Evolutionary conservation across 2,113 vertebrate genomes (phyloP).

Genomic region (Crotalus viridis): DNA sequence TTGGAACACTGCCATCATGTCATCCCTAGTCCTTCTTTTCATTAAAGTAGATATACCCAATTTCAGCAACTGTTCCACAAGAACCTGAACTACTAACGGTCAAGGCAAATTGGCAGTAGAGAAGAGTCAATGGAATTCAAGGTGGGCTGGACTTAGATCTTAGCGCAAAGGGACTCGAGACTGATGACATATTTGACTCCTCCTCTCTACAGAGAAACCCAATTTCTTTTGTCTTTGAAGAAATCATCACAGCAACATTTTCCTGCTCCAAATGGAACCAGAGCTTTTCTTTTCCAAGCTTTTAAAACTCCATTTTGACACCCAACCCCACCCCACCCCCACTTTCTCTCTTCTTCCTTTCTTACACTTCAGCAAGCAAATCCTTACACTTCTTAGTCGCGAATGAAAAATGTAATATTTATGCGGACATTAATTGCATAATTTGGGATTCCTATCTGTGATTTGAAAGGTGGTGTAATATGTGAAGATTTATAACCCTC

Average conservation of each 20-base stretch:
- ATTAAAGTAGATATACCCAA: too few species aligned
- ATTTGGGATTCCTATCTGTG: constrained; percentile 59
- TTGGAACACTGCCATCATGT: too few species aligned
- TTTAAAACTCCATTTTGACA: neutral
- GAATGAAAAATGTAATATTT: constrained; percentile 76
- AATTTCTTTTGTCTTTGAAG: too few species aligned
- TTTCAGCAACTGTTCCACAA: too few species aligned
- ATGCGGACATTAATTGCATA: constrained; percentile 71
- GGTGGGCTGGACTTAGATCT: too few species aligned
- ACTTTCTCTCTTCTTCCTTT: neutral
- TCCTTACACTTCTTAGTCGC: constrained; percentile 55
- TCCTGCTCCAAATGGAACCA: neutral
- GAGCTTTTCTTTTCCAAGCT: neutral
- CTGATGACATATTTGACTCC: too few species aligned
- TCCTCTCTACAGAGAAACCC: too few species aligned
- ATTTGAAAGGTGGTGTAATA: constrained; percentile 45
- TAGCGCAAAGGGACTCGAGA: too few species aligned
- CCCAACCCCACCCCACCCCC: neutral
- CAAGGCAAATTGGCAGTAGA: too few species aligned
- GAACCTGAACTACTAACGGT: too few species aligned
- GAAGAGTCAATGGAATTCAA: too few species aligned
- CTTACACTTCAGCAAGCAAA: constrained; percentile 40
- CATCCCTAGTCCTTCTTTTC: too few species aligned
- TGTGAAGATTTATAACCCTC: constrained; percentile 31
- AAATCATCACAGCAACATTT: neutral